These are phyloP conservation scores for Temnothorax rugatulus DNA, from an alignment of 2,888 invertebrate species.

Conservation along the genomic window DNA sequence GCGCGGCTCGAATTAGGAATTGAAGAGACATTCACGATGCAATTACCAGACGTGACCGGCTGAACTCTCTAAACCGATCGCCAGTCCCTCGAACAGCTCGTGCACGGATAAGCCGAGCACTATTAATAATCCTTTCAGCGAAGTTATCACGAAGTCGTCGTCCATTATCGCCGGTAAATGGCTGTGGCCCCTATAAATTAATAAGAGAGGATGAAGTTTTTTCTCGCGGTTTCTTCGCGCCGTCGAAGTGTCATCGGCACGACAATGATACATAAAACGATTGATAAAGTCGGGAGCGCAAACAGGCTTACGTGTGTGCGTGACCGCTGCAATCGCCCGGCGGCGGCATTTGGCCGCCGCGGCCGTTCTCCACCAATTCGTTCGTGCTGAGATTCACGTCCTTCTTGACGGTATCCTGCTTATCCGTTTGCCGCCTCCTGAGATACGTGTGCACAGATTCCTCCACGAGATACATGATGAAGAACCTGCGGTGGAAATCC, in stretches of 20 bases:
- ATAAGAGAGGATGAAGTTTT: not conserved
- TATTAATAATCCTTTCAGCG: conserved; percentile 91
- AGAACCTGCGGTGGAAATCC: conserved; percentile 78
- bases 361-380: conserved; percentile 81
- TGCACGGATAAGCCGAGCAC: conserved; percentile 95
- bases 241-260: not conserved
- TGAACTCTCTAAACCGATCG: conserved; percentile 87
- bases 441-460: conserved; percentile 92
- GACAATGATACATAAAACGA: not conserved
- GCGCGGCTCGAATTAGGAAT: not conserved
- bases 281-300: conserved; percentile 13
- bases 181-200: conserved; percentile 65
- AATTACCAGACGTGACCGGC: conserved; percentile 86
- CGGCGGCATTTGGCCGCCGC: conserved; percentile 69
- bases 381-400: conserved; percentile 82
- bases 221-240: not conserved
- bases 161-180: conserved; percentile 79
- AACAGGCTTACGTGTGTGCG: conserved; percentile 75
- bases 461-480: conserved; percentile 89
- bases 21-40: not conserved
- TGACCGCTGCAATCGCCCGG: conserved; percentile 66
- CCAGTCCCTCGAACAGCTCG: conserved; percentile 93
- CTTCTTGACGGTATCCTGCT: conserved; percentile 47
- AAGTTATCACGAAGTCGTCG: conserved; percentile 79
- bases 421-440: conserved; percentile 74